Conservation (phyloP, 2,888 invertebrate species). For the Coelinius sp. region DNA sequence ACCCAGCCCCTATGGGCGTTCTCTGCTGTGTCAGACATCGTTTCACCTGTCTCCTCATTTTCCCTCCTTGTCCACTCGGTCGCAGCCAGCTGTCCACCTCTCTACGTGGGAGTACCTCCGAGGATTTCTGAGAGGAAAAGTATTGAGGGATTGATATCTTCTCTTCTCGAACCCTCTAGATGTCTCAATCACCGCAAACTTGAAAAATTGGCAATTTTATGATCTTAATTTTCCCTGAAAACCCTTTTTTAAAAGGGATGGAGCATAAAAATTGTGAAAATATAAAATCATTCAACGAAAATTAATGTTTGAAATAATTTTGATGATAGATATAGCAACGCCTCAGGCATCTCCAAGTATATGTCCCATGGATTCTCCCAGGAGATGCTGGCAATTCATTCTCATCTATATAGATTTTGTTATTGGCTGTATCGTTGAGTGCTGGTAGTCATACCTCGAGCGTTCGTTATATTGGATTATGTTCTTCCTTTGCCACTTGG, state of each 20-base stretch:
- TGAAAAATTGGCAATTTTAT: not conserved
- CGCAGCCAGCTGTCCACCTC: not conserved
- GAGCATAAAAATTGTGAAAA: not conserved
- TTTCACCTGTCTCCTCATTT: constrained; percentile 7
- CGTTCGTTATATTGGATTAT: not conserved
- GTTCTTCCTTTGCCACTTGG: not conserved
- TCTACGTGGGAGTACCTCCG: not conserved
- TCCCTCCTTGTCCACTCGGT: not conserved
- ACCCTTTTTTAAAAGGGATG: not conserved
- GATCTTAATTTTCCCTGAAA: not conserved
- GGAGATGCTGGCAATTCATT: not conserved
- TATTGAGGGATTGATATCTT: constrained; percentile 1
- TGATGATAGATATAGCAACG: not conserved
- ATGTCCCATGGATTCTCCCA: not conserved
- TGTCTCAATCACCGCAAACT: constrained; percentile 7
- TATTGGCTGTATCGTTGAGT: not conserved
- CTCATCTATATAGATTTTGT: not conserved
- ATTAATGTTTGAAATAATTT: not conserved
- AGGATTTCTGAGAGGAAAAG: constrained; percentile 2
- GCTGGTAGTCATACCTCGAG: not conserved
- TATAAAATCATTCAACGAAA: not conserved
- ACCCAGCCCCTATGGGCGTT: constrained; percentile 1
- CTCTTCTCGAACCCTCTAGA: not conserved
- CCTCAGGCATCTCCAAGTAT: not conserved
- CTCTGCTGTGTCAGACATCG: constrained; percentile 17